phyloP scores from a whole-genome alignment of 1,140 invertebrate species.

The Leptopilina boulardi region DNA sequence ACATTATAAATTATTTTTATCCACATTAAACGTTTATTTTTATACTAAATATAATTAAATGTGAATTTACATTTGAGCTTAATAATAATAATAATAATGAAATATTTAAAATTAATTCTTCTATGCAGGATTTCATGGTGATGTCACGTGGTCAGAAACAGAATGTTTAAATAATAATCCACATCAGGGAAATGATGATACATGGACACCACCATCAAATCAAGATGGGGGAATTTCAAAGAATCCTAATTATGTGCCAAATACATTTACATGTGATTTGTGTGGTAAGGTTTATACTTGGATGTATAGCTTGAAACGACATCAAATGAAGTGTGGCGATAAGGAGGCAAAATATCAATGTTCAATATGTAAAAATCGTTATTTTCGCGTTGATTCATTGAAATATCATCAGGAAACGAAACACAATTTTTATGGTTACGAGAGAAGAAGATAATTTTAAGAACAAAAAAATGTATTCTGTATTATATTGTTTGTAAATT shows the following conservation, averaged over 20 bases:
- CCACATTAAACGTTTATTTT: too few relatives aligned
- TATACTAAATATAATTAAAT: too few relatives aligned
- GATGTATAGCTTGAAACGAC: constrained; percentile 68
- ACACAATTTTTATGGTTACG: neutral
- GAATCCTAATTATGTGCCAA: constrained; percentile 36
- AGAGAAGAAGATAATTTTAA: neutral
- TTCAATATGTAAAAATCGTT: constrained; percentile 60
- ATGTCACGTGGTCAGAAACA: constrained; percentile 28
- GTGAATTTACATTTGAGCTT: too few relatives aligned
- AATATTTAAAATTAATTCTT: neutral
- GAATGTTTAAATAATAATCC: neutral
- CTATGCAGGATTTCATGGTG: constrained; percentile 47
- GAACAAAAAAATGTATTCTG: neutral
- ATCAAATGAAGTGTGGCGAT: constrained; percentile 62
- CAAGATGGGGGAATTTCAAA: constrained; percentile 42
- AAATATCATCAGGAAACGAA: constrained; percentile 56
- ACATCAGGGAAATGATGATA: constrained; percentile 36
- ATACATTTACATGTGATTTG: constrained; percentile 62
- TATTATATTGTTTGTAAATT: neutral
- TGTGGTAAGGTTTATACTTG: constrained; percentile 71
- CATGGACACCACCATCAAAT: constrained; percentile 45
- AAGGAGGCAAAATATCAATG: constrained; percentile 63
- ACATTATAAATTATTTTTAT: too few relatives aligned
- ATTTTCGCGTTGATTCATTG: constrained; percentile 59
- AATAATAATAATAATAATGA: too few relatives aligned